Base-by-base conservation (phyloP, 2,888 invertebrate species). In the Linnaemya vulpina region DNA sequence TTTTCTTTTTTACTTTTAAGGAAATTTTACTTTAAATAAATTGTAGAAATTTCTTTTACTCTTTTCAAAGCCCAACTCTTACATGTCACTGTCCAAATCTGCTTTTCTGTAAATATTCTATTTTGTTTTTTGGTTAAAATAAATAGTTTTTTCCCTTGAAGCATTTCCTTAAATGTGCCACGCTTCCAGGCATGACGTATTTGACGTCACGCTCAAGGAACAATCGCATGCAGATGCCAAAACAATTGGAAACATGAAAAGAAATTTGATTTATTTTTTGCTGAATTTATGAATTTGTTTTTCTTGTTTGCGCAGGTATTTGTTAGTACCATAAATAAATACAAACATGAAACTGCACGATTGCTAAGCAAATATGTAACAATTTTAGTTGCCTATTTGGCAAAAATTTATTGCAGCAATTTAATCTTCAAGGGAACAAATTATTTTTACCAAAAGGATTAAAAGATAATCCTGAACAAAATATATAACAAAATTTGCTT, bases 161-260 rank as follows among this genome's bases (percentile, higher is more conserved):
- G 67, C 7, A 3, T 55, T 65, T 30, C 1, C 46, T 55, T 4
- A 43, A 43, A 76, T 76, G 30, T 65, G 30, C 15, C 25, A 30
- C 15, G 20, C 53, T 65, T 30, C n/a, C 20, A 55, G 76, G 35
- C 63, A 75, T 30, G 40, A 30, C 63, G 53, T 43, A 43, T 65
- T 75, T 75, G 62, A 51, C 30, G 17, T 60, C 35, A 60, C 35
- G 11, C 43, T 60, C 46, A 35, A 11, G 15, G 4, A 43, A 55
- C 43, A 75, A 43, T 55, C 15, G n/a, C 22, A 63, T 25, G 30
- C 73, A 62, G n/a, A 62, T 51, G 38, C n/a, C 30, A 58, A 15
- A 46, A 62, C 20, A 49, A 49, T 17, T 35, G 15, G n/a, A 58
- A 30, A 30, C 9, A 53, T 0, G 5, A 60, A 60, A 49, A 9